Evolutionary conservation across 2,113 vertebrate species (phyloP).

Genomic region (Apodemus sylvaticus): DNA sequence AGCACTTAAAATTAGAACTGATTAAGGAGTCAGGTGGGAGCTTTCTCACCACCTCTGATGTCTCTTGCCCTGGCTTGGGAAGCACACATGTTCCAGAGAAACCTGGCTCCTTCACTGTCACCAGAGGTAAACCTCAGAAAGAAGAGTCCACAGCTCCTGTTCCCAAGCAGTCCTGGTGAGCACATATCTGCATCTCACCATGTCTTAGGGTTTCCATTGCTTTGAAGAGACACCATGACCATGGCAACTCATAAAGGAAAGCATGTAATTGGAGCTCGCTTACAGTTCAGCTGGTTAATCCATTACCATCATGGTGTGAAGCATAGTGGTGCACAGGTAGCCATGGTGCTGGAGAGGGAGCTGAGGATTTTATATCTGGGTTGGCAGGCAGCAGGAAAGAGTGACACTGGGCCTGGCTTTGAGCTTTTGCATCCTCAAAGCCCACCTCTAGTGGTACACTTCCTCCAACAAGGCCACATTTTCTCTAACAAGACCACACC

Average conservation of each 20-base stretch:
- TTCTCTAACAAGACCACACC: not conserved
- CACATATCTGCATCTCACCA: not conserved
- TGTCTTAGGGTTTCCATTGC: not conserved
- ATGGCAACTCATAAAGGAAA: not conserved
- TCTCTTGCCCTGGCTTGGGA: not conserved
- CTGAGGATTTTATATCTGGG: not conserved
- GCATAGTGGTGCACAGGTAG: not conserved
- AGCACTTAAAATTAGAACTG: not conserved
- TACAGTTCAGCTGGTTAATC: not conserved
- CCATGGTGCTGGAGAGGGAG: not conserved
- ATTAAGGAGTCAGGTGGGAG: not conserved
- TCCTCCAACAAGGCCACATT: not conserved
- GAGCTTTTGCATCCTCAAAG: not conserved
- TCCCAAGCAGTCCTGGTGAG: not conserved
- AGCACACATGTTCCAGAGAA: not conserved
- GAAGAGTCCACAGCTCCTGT: not conserved
- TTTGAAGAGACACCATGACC: not conserved
- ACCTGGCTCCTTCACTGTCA: not conserved
- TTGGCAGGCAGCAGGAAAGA: not conserved
- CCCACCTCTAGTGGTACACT: not conserved
- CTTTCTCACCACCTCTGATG: not conserved
- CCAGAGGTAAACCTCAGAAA: not conserved
- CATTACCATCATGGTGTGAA: not conserved
- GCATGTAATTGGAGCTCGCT: not conserved
- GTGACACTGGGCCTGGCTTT: not conserved